Percentiles rank a stretch among this genome's conserved stretches.
phyloP scores from a whole-genome alignment of 2,113 vertebrate species.

The Formicarius rufipectus region DNA sequence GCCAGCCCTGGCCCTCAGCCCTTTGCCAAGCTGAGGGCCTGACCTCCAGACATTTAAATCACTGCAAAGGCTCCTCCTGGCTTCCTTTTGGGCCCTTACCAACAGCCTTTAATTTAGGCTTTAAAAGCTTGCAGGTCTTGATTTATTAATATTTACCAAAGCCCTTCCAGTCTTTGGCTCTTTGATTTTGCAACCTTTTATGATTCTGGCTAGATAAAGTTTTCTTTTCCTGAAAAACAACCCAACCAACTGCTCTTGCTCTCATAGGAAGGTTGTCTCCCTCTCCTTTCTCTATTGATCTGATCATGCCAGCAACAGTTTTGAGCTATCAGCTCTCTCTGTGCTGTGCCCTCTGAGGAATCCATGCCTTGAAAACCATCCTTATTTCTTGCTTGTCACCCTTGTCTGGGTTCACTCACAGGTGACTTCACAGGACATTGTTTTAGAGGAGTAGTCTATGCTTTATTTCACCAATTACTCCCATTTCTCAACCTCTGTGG shows the following conservation, averaged over 20 bases:
- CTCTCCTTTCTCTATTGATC: background rate
- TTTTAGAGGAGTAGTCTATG: background rate
- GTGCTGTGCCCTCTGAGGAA: background rate
- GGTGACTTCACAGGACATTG: background rate
- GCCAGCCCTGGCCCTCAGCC: background rate
- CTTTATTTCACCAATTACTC: background rate
- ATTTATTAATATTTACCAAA: background rate
- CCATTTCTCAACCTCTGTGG: background rate
- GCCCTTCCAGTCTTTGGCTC: background rate
- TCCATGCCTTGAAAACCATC: background rate
- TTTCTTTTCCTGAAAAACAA: background rate
- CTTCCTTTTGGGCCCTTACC: background rate
- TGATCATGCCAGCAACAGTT: background rate
- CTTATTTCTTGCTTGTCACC: background rate
- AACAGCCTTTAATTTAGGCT: background rate
- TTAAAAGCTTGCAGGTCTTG: background rate
- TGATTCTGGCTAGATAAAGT: background rate
- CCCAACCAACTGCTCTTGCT: background rate
- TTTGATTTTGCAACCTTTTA: slow-evolving; percentile 14
- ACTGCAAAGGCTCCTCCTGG: background rate
- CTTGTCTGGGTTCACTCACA: background rate
- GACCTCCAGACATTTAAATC: background rate
- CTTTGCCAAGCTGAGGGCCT: background rate
- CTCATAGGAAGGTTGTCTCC: background rate
- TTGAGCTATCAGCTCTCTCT: background rate